phyloP scores from a whole-genome alignment of 2,113 vertebrate species.

The Ictalurus punctatus region DNA sequence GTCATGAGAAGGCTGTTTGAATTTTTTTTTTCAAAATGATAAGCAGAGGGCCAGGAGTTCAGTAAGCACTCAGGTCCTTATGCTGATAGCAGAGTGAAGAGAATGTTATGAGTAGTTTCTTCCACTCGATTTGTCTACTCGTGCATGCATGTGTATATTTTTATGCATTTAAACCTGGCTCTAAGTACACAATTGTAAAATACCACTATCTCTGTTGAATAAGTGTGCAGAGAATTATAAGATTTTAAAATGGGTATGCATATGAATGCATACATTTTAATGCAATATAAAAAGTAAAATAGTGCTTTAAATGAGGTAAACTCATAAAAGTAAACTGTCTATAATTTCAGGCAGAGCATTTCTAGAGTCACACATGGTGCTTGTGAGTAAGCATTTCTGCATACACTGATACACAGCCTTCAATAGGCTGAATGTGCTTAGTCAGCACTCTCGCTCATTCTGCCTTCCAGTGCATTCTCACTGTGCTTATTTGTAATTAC shows the following conservation, averaged over 20 bases:
- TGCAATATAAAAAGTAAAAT: not conserved
- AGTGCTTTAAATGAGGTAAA: not conserved
- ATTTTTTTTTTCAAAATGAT: not conserved
- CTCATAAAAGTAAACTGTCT: not conserved
- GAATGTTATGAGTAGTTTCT: slow-evolving; percentile 3
- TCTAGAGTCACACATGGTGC: not conserved
- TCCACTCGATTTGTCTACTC: not conserved
- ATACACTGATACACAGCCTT: slow-evolving; percentile 6
- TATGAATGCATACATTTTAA: not conserved
- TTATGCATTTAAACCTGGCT: not conserved
- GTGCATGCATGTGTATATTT: not conserved
- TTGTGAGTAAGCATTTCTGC: not conserved
- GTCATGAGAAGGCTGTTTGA: slow-evolving; percentile 12
- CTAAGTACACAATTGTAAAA: not conserved
- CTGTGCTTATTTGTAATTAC: slow-evolving; percentile 18
- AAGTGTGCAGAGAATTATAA: not conserved
- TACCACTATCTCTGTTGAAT: not conserved
- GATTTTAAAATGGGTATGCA: not conserved
- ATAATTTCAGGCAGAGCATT: not conserved
- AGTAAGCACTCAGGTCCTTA: not conserved
- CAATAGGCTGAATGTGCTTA: slow-evolving; percentile 2
- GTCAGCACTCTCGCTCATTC: slow-evolving; percentile 33
- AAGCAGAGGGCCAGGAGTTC: slow-evolving; percentile 3
- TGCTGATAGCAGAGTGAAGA: slow-evolving; percentile 17
- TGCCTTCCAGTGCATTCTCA: slow-evolving; percentile 32